Evolutionary conservation across 2,113 vertebrate species (phyloP).

Genomic region (Antigone vipio): DNA sequence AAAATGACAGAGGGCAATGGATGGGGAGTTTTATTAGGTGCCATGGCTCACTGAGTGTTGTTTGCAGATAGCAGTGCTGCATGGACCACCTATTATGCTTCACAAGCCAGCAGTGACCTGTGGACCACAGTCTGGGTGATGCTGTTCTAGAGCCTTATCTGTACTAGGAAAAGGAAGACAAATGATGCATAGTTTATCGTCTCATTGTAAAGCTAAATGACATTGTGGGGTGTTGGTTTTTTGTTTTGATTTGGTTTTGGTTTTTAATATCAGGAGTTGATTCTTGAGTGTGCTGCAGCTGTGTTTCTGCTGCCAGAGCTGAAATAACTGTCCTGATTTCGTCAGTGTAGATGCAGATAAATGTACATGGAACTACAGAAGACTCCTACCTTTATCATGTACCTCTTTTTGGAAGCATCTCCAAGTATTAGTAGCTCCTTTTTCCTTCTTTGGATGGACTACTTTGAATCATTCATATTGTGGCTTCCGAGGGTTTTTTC

Average conservation of each 20-base stretch:
- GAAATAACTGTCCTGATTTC: conserved; percentile 21
- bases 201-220: conserved; percentile 5
- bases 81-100: not conserved
- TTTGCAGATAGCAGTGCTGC: not conserved
- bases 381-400: not conserved
- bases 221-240: not conserved
- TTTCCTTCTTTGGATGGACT: not conserved
- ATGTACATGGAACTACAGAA: not conserved
- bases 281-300: not conserved
- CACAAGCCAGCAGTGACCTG: not conserved
- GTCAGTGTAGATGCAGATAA: not conserved
- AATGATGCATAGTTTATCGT: not conserved
- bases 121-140: not conserved
- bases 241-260: not conserved
- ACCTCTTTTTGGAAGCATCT: not conserved
- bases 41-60: not conserved
- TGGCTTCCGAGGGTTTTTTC: not conserved
- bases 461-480: not conserved
- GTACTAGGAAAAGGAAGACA: conserved; percentile 5
- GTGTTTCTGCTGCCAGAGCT: not conserved
- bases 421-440: not conserved
- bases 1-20: not conserved
- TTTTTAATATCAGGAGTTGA: not conserved
- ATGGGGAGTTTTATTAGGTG: not conserved
- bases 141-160: conserved; percentile 30